Base-by-base conservation (phyloP, 2,113 vertebrate species). In the Scomber japonicus region DNA sequence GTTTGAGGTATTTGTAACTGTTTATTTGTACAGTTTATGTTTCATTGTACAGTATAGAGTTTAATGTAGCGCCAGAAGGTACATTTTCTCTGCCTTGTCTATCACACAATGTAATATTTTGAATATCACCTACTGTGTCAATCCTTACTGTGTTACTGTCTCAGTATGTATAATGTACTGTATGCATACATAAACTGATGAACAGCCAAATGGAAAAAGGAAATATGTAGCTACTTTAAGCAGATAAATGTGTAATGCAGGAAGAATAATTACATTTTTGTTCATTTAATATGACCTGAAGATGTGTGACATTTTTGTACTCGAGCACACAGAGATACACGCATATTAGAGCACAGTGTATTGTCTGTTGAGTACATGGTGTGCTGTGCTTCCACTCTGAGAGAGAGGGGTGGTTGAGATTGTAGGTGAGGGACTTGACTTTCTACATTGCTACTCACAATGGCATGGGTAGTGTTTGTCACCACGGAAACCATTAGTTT, bases 401-500 rank as follows among this genome's bases (percentile, higher is more conserved):
- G 24, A 27, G 24, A 81, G 7, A 81, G 67, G 46, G 0, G 16
- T 49, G 61, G n/a, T 45, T 31, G 70, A 78, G 69, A 74, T 21
- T 54, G 65, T n/a, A 80, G 70, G 85, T 86, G 75, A 86, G 53
- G 63, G 80, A 79, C 81, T 68, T 44, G 72, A 95, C 94, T 95
- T 94, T 27, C 93, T 96, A 21, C 82, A 70, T 91, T 89, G 87
- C 95, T 91, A 82, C 94, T 93, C 94, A 94, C 19, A 91, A 94
- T 95, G 94, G 94, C 94, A 94, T 91, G 94, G 91, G 94, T 94
- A 95, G 95, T 92, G 88, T 93, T 80, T 80, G 81, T 97, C 94
- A 93, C 97, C 95, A 94, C 93, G 94, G 97, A 96, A 97, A 98
- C 96, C 94, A 95, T 96, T 95, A 94, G 96, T 97, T 97, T 96